phyloP scores from a whole-genome alignment of 1,140 invertebrate genomes.

The Pissodes strobi region DNA sequence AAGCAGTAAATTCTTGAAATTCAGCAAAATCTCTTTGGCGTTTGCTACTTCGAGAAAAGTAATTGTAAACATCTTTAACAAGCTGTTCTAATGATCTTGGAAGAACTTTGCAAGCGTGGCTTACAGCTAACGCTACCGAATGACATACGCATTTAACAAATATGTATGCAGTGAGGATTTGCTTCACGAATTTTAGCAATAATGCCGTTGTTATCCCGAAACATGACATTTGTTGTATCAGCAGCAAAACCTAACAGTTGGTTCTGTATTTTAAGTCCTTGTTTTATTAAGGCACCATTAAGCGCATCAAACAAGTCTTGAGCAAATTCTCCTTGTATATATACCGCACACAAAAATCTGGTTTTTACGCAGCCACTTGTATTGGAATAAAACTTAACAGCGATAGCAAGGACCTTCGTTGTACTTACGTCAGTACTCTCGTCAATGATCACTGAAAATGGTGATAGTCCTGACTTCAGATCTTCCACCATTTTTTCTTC shows the following conservation, averaged over 20 bases:
- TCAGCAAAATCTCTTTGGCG: constrained; percentile 32
- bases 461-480: background rate
- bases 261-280: constrained; percentile 33
- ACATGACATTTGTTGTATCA: constrained; percentile 44
- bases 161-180: constrained; percentile 41
- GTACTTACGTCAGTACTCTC: constrained; percentile 24
- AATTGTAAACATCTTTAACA: too few relatives aligned
- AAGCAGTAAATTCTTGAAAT: constrained; percentile 30
- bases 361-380: too few relatives aligned
- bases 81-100: too few relatives aligned
- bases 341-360: constrained; percentile 22
- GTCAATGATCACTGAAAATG: constrained; percentile 33
- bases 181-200: constrained; percentile 39
- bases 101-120: too few relatives aligned
- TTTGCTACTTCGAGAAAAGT: constrained; percentile 23
- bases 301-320: constrained; percentile 25
- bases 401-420: constrained; percentile 25
- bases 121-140: too few relatives aligned
- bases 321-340: constrained; percentile 23
- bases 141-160: constrained; percentile 44
- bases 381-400: constrained; percentile 30
- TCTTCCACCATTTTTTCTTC: constrained; percentile 18
- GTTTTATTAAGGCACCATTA: constrained; percentile 14
- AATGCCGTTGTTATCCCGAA: constrained; percentile 39
- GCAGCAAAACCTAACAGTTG: constrained; percentile 40